Conservation (phyloP, 2,797 vertebrate genomes). For the Decapterus maruadsi region DNA sequence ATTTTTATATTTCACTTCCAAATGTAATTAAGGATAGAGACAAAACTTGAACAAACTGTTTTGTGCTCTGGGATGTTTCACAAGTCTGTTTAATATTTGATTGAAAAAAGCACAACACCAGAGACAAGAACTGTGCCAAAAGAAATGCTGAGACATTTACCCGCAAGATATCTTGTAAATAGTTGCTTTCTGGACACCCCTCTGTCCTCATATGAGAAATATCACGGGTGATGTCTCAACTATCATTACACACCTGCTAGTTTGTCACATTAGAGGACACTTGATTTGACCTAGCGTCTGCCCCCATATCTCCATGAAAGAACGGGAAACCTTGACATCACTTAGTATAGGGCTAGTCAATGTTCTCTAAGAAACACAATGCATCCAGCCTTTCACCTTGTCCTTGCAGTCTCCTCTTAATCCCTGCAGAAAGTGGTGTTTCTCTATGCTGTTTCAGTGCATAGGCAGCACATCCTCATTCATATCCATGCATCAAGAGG, state of each 20-base stretch:
- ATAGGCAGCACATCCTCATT: slow-evolving; percentile 63
- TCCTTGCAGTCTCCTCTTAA: slow-evolving; percentile 69
- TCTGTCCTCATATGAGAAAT: slow-evolving; percentile 24
- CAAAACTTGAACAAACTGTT: slow-evolving; percentile 8
- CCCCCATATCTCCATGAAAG: slow-evolving; percentile 43
- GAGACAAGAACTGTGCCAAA: background rate
- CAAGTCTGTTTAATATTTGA: slow-evolving; percentile 19
- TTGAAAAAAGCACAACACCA: slow-evolving; percentile 7
- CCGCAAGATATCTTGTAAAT: slow-evolving; percentile 50
- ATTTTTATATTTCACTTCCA: slow-evolving; percentile 16
- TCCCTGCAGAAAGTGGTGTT: slow-evolving; percentile 62
- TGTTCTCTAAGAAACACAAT: slow-evolving; percentile 55
- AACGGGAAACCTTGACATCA: slow-evolving; percentile 44
- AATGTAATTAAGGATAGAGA: slow-evolving; percentile 1
- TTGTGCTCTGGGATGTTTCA: slow-evolving; percentile 18
- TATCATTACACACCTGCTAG: slow-evolving; percentile 20
- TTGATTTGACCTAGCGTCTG: slow-evolving; percentile 21
- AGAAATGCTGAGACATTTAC: slow-evolving; percentile 21
- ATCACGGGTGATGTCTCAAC: slow-evolving; percentile 22
- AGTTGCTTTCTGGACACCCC: slow-evolving; percentile 21
- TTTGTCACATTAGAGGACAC: slow-evolving; percentile 27
- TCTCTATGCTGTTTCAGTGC: slow-evolving; percentile 71
- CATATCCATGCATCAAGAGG: slow-evolving; percentile 58
- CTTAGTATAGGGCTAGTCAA: slow-evolving; percentile 48
- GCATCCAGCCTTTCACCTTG: slow-evolving; percentile 70